Conservation (phyloP, 2,797 vertebrate species). For the Acanthurus tractus region DNA sequence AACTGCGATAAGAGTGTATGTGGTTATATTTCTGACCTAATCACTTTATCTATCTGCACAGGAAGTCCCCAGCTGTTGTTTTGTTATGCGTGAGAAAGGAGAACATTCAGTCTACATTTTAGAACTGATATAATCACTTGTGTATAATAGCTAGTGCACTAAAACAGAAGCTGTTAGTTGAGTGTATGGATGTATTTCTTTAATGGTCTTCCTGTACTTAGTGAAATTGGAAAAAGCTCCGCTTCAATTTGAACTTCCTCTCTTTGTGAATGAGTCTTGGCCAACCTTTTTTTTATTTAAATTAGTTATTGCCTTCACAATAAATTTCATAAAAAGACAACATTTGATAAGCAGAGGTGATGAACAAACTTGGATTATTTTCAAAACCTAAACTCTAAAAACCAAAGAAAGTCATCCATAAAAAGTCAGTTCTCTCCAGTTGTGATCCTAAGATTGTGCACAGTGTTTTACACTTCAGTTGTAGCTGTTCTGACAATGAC, state of each 20-base stretch:
- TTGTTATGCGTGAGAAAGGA: no score
- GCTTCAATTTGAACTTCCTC: slow-evolving; percentile 28
- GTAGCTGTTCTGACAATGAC: background rate
- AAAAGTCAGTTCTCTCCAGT: no score
- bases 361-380: no score
- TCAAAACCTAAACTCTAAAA: no score
- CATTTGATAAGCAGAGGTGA: background rate
- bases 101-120: no score
- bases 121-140: background rate
- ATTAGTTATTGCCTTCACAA: background rate
- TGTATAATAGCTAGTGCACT: background rate
- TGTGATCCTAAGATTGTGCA: background rate
- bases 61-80: background rate
- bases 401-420: no score
- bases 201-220: slow-evolving; percentile 3
- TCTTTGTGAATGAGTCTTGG: slow-evolving; percentile 6
- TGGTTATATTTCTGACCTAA: background rate
- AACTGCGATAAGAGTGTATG: background rate
- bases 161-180: background rate
- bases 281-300: background rate
- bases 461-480: background rate
- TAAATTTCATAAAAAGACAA: background rate
- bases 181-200: background rate
- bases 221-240: background rate
- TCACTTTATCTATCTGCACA: background rate